A percentile compares a stretch with the other conserved stretches of the same genome.
Evolutionary conservation across 2,888 invertebrate genomes (phyloP).

Genomic region (Acanthopleura granulata): DNA sequence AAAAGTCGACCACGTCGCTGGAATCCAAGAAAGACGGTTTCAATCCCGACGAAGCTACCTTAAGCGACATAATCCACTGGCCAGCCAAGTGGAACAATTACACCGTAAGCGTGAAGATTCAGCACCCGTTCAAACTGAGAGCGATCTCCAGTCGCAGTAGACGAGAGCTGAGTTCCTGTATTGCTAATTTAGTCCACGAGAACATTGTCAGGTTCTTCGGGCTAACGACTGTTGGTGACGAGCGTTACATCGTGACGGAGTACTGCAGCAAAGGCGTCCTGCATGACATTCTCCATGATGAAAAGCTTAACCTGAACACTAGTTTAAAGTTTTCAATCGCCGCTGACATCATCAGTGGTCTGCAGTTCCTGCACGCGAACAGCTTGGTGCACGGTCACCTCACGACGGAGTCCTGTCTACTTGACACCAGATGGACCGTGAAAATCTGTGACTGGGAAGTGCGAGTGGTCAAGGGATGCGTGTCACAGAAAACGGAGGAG

Average conservation of each 20-base stretch:
- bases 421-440: conserved; percentile 35
- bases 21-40: background rate
- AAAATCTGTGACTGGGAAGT: conserved; percentile 34
- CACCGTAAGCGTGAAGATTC: conserved; percentile 28
- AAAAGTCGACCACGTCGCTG: conserved; percentile 7
- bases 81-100: conserved; percentile 50
- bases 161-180: conserved; percentile 26
- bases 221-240: conserved; percentile 44
- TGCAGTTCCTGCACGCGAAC: conserved; percentile 34
- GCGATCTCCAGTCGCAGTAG: conserved; percentile 5
- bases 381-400: conserved; percentile 33
- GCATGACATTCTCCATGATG: conserved; percentile 53
- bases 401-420: conserved; percentile 27
- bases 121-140: conserved; percentile 5
- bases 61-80: conserved; percentile 49
- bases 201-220: conserved; percentile 61
- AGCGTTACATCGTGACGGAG: conserved; percentile 50
- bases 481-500: conserved; percentile 16
- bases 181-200: conserved; percentile 45
- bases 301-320: conserved; percentile 50
- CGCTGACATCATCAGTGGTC: conserved; percentile 26
- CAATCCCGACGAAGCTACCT: conserved; percentile 11
- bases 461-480: background rate
- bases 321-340: conserved; percentile 52
- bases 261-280: conserved; percentile 55